A percentile compares a stretch with the other conserved stretches of the same genome.
These are phyloP conservation scores for Thamnaconus septentrionalis DNA, from an alignment of 2,113 vertebrate species.

Conservation along the genomic window DNA sequence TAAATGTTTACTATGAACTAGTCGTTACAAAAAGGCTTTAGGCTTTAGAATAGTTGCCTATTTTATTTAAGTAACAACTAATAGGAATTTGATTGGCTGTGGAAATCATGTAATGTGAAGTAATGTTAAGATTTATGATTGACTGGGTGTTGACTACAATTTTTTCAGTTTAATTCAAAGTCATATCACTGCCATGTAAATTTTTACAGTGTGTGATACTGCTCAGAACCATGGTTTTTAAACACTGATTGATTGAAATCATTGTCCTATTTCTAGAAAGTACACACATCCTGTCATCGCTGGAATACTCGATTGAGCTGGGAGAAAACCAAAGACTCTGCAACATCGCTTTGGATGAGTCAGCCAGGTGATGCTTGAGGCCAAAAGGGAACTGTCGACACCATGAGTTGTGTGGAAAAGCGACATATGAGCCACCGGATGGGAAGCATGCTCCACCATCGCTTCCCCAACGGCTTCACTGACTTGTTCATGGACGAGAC, in stretches of 20 bases:
- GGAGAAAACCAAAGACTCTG: constrained; percentile 11
- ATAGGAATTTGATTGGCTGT: too few species aligned
- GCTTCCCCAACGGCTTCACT: constrained; percentile 83
- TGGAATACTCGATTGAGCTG: constrained; percentile 26
- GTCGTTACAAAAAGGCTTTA: too few species aligned
- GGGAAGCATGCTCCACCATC: constrained; percentile 85
- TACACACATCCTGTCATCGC: background rate
- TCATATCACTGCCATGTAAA: too few species aligned
- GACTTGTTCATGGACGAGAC: constrained; percentile 92
- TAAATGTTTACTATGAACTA: too few species aligned
- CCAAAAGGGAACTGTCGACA: constrained; percentile 25
- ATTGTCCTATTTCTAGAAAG: constrained; percentile 39
- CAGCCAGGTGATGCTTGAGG: constrained; percentile 45
- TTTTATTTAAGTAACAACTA: too few species aligned
- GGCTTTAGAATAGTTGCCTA: too few species aligned
- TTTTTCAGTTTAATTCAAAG: too few species aligned
- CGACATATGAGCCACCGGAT: constrained; percentile 63
- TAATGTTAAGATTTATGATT: too few species aligned
- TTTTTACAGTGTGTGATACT: background rate
- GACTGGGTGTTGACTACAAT: too few species aligned
- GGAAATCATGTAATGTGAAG: too few species aligned
- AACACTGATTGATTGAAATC: constrained; percentile 5
- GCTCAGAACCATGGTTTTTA: background rate
- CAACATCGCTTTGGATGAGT: constrained; percentile 2
- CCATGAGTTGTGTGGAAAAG: constrained; percentile 75